phyloP scores from a whole-genome alignment of 2,888 invertebrate genomes.

The Drosophila monieri region DNA sequence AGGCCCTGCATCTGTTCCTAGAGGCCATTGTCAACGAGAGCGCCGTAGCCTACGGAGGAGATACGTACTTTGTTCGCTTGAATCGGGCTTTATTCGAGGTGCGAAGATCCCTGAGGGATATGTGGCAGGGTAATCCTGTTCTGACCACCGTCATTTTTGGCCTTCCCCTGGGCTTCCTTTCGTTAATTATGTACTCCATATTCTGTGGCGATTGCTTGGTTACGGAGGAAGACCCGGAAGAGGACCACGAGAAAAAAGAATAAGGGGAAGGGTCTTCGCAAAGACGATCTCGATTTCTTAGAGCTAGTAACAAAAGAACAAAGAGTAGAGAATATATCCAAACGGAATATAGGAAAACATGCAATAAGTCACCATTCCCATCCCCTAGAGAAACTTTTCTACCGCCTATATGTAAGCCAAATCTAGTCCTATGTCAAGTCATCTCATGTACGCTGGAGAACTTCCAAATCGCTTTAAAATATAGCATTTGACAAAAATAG shows the following conservation, averaged over 20 bases:
- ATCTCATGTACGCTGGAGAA: constrained; percentile 25
- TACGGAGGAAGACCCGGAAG: constrained; percentile 89
- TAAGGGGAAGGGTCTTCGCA: constrained; percentile 57
- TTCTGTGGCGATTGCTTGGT: constrained; percentile 98
- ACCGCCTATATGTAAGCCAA: constrained; percentile 60
- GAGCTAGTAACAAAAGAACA: neutral
- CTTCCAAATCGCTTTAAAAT: constrained; percentile 17
- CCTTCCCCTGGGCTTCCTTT: constrained; percentile 95
- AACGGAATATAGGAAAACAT: constrained; percentile 6
- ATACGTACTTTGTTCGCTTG: constrained; percentile 89
- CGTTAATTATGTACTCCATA: constrained; percentile 96
- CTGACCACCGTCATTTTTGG: constrained; percentile 97
- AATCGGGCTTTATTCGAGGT: constrained; percentile 94
- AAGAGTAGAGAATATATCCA: constrained; percentile 13
- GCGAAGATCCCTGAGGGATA: constrained; percentile 90
- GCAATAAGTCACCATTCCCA: constrained; percentile 33
- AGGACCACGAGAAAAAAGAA: constrained; percentile 85
- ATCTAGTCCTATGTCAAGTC: constrained; percentile 68
- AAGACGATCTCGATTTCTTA: constrained; percentile 2
- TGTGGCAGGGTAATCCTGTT: constrained; percentile 97
- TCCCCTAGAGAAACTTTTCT: constrained; percentile 56
- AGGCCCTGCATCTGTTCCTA: constrained; percentile 84
- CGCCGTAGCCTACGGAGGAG: constrained; percentile 94
- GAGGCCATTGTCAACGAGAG: constrained; percentile 88
- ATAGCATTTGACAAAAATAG: constrained; percentile 21